Base-by-base conservation (phyloP, 2,113 vertebrate genomes). In the Aegithalos caudatus region DNA sequence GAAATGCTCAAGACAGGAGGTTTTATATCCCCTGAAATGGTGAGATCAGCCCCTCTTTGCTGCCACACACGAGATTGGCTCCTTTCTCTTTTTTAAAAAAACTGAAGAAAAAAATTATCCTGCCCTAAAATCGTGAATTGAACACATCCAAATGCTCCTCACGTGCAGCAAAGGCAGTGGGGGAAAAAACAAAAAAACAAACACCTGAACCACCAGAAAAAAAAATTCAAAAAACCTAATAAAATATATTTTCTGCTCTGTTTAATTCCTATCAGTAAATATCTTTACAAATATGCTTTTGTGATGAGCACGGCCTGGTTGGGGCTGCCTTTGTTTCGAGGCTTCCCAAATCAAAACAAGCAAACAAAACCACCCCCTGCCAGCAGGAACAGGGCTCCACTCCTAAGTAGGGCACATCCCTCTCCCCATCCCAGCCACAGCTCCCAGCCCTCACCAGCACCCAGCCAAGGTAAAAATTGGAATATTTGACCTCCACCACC, bases 291-390 rank as follows among this genome's bases (percentile, higher is more conserved):
- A 77, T 42, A 20, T 7, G 67, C 64, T 73, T 86, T 76, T 80
- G 72, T 88, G 84, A 93, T 11, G 76, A 95, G 82, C 81, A 44
- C 0, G 0, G 85, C 71, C 72, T 38, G 85, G 6, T 40, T 77
- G 44, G 47, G 31, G 74, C 82, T 94, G 84, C 73, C 44, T 94
- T 96, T 94, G 88, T 94, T 91, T 95, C 0, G 21, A 51, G 20
- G 3, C 31, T 95, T 86, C 88, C 71, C 67, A 95, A 94, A 95
- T 27, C 47, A 73, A 81, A 94, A 93, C 92, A 88, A 66, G 76
- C 11, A 83, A 92, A 88, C 90, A 92, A 70, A 95, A 83, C 76
- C 64, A 77, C 23, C 76, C 93, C 92, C 94, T 88, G 88, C 94
- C 90, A 92, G 94, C 60, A 86, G 42, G 62, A 23, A 15, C 44